Evolutionary conservation across 2,888 invertebrate species (phyloP), one percentile per base, ranked within the genome.

Genomic region (Microdon myrmicae): DNA sequence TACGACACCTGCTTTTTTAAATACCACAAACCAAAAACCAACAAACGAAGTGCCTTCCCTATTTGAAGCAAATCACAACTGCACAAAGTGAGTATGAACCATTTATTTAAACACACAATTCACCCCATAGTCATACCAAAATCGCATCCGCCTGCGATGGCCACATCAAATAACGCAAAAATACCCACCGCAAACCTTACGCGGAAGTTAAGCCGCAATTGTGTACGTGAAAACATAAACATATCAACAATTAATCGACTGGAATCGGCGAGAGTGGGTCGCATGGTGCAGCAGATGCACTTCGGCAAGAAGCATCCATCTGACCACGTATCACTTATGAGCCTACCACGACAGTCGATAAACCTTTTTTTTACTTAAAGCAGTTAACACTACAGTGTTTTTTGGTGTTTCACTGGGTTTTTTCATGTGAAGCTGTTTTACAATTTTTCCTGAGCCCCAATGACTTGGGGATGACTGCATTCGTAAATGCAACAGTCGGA

Each of bases 171-270:
- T 10, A 3, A 3, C n/a, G n/a, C n/a, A 26, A 41, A 41, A 48
- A 43, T 54, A 37, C 49, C 51, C 13, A 4, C 16, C 10, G 9
- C 26, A 20, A 20, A 47, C 19, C 19, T 26, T 26, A 56, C 9
- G 10, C 9, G 22, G 31, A 32, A 43, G 17, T 23, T 25, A 23
- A 23, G 38, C 34, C 39, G 35, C 56, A 45, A 44, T 45, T 41
- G 56, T 51, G 44, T 47, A 28, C 23, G 26, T 35, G 25, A 56
- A 49, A 35, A 39, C 38, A 25, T 28, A 31, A 51, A 41, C 56
- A 56, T 58, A 64, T 64, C 61, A 64, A 56, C 61, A 56, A 56
- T 56, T 51, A 56, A 45, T 56, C 56, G 61, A 56, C 51, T 51
- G 51, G 56, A 64, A 44, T 34, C 16, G 35, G 8, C 9, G 12